Base-by-base conservation (phyloP, 2,888 invertebrate genomes). In the Epistrophe eligans region DNA sequence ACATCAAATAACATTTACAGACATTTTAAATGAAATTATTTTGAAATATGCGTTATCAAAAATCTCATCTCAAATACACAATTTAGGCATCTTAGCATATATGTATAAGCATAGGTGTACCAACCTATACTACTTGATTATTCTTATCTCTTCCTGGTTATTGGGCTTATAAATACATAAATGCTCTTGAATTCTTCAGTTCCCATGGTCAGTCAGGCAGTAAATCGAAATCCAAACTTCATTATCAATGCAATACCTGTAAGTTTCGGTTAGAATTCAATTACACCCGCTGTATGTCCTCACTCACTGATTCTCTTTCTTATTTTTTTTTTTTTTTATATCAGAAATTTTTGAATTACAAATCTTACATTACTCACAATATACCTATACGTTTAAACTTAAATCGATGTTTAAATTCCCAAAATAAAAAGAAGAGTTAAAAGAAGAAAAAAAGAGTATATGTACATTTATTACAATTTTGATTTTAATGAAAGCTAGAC, bases 241-340 rank as follows among this genome's bases (percentile, higher is more conserved):
- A 84, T 84, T 84, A 80, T 80, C 80, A 43, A 84, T 84, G 84
- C 84, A 76, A 66, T 80, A 72, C 84, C 66, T 80, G 84, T 80
- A 80, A 84, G 80, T 57, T 66, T 71, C 64, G 13, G 45, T 70
- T 55, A 70, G 62, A 45, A 58, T 62, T 62, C 57, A 58, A 52
- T 45, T 45, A 64, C 45, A 28, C n/a, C 19, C 19, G 7, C 40
- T n/a, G 24, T 24, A 0, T 24, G 43, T 64, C 7, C 19, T 8
- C 32, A 52, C 35, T 28, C 38, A 17, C n/a, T 24, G 13, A 43
- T 48, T 48, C 3, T 48, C 17, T 24, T 24, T 24, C 24, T 24
- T 24, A 9, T 4, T 17, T 17, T 17, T 9, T 48, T 17, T 9
- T 48, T 10, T 48, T 17, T 17, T 24, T 24, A 24, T 24, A 8